A percentile compares a stretch with the other conserved stretches of the same genome.
Conservation (phyloP, 2,888 invertebrate genomes). For the Catocala fraxini region DNA sequence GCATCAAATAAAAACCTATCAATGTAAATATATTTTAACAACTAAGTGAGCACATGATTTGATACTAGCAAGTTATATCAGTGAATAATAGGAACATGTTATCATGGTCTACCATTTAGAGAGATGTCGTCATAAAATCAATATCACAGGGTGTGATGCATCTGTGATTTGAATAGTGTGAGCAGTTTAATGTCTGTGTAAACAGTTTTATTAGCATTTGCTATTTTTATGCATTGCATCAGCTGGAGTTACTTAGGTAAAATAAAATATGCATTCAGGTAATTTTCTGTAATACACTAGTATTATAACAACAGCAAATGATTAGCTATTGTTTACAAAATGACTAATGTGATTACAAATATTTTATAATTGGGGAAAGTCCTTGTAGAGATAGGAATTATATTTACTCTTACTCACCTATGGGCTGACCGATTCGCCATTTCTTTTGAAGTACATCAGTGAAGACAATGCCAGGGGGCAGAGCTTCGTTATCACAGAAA, state of each 20-base stretch:
- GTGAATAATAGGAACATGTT: neutral
- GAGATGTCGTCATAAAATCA: constrained; percentile 6
- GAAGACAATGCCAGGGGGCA: constrained; percentile 91
- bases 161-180: neutral
- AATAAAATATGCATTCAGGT: too few species aligned
- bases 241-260: constrained; percentile 1
- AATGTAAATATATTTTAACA: neutral
- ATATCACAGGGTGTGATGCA: neutral
- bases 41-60: neutral
- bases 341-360: too few species aligned
- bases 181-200: neutral
- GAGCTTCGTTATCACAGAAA: constrained; percentile 81
- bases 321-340: too few species aligned
- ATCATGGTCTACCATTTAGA: neutral
- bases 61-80: neutral
- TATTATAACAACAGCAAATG: too few species aligned
- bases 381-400: neutral
- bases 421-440: constrained; percentile 95
- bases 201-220: constrained; percentile 9
- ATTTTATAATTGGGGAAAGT: too few species aligned
- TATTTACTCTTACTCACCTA: constrained; percentile 87
- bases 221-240: constrained; percentile 28
- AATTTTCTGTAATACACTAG: too few species aligned
- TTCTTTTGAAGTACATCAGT: constrained; percentile 93
- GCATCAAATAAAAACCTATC: too few species aligned